Conservation (phyloP, 2,888 invertebrate genomes). For the Cartodere bifasciata region DNA sequence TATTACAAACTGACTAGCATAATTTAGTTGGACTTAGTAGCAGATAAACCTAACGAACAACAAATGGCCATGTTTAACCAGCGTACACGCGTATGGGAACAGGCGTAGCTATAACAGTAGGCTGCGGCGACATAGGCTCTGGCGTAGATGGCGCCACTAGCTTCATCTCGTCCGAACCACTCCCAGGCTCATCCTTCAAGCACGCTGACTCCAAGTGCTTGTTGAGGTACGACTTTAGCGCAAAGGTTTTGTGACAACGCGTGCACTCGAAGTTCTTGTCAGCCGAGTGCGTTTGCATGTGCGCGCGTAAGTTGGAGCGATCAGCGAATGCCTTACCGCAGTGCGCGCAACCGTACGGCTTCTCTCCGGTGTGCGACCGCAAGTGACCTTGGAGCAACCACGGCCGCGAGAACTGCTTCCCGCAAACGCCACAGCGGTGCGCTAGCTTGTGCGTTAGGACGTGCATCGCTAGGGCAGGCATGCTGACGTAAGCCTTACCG, state of each 20-base stretch:
- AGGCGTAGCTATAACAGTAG: no score
- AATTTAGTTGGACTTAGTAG: no score
- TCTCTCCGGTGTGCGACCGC: slow-evolving; percentile 85
- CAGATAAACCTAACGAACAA: no score
- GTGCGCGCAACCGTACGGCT: slow-evolving; percentile 87
- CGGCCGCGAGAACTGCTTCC: slow-evolving; percentile 89
- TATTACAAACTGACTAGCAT: no score
- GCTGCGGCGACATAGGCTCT: slow-evolving; percentile 16
- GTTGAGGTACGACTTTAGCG: slow-evolving; percentile 87
- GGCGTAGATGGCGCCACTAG: slow-evolving; percentile 8
- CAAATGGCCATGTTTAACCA: no score
- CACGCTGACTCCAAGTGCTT: slow-evolving; percentile 91
- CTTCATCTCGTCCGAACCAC: slow-evolving; percentile 9
- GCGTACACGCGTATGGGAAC: slow-evolving; percentile 26
- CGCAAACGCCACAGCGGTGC: slow-evolving; percentile 86
- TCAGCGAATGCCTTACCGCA: slow-evolving; percentile 94
- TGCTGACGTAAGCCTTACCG: slow-evolving; percentile 91
- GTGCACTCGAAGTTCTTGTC: slow-evolving; percentile 83
- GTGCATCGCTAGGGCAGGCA: slow-evolving; percentile 94
- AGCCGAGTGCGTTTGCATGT: slow-evolving; percentile 87
- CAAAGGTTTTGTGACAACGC: slow-evolving; percentile 81
- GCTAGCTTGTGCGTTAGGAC: slow-evolving; percentile 83
- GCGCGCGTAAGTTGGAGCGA: slow-evolving; percentile 82
- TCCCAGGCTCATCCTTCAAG: slow-evolving; percentile 43
- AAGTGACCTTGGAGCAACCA: slow-evolving; percentile 84